These are phyloP conservation scores for Agriopis marginaria DNA, from an alignment of 2,888 invertebrate genomes.

Conservation along the genomic window DNA sequence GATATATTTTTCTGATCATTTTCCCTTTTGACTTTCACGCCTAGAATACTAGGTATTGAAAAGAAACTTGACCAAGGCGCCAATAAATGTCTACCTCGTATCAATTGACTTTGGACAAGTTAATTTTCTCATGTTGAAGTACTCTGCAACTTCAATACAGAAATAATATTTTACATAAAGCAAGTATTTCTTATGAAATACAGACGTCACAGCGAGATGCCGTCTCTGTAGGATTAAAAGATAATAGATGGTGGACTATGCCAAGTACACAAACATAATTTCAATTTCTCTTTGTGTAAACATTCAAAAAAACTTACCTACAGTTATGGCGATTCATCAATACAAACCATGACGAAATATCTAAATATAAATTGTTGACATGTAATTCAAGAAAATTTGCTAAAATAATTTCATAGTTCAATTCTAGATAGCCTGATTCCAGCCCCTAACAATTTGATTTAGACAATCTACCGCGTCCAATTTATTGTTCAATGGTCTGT, in stretches of 20 bases:
- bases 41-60: conserved; percentile 1
- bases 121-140: conserved; percentile 4
- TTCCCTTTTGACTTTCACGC: conserved; percentile 7
- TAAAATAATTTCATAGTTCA: background rate
- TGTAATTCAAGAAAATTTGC: background rate
- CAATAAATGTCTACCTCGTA: conserved; percentile 2
- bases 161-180: conserved; percentile 14
- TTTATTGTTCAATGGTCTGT: background rate
- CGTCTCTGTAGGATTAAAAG: conserved; percentile 10
- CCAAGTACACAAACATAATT: conserved; percentile 29
- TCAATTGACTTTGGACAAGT: conserved; percentile 15
- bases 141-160: conserved; percentile 28
- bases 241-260: conserved; percentile 22
- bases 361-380: no score
- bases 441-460: background rate
- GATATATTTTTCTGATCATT: conserved; percentile 8
- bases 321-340: background rate
- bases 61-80: conserved; percentile 11
- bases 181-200: background rate
- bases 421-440: background rate
- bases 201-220: conserved; percentile 18
- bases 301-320: conserved; percentile 11
- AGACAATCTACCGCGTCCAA: background rate
- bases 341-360: background rate
- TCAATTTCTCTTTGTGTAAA: conserved; percentile 23